Evolutionary conservation across 2,797 vertebrate species (phyloP), one percentile per base, ranked within the genome.

Genomic region (Artibeus lituratus): DNA sequence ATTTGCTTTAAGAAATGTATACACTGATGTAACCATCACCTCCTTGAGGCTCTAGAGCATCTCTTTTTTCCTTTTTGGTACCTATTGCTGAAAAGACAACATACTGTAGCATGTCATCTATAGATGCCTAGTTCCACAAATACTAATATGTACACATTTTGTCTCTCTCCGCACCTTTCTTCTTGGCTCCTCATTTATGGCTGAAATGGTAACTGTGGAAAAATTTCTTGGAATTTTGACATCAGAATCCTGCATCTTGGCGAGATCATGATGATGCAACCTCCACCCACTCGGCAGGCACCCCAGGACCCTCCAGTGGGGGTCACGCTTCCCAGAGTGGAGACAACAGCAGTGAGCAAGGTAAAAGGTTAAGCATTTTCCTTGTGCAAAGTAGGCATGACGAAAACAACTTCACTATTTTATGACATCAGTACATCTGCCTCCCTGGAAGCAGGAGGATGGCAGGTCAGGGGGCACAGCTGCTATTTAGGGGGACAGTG

Each of bases 311-410:
- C 98, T 99, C 99, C 99, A 99, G 99, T 95, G 99, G 99, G 97
- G 99, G 99, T 97, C 99, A 99, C 18, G 99, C 99, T 96, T 99
- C 99, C 94, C 99, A 99, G 98, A 99, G 99, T 78, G 99, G 99
- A 87, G 99, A 99, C 99, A 99, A 99, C 99, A 99, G 99, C 99
- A 99, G 99, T 26, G 99, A 99, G 98, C 99, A 99, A 99, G 99
- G 99, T 99, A 99, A 99, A 99, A 98, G 98, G 97, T 97, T 98
- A 98, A 98, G 95, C 97, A 96, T 98, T 98, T 98, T 98, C 98
- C 96, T 98, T 96, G 97, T 72, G 94, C 96, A 98, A 98, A 98
- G 98, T 97, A 97, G 97, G 98, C 98, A 96, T 98, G 98, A 98
- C 98, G 98, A 97, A 98, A 98, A 97, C 98, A 98, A 98, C 98